These are phyloP conservation scores for Leptopterna dolabrata DNA, from an alignment of 2,888 invertebrate species.

Conservation along the genomic window DNA sequence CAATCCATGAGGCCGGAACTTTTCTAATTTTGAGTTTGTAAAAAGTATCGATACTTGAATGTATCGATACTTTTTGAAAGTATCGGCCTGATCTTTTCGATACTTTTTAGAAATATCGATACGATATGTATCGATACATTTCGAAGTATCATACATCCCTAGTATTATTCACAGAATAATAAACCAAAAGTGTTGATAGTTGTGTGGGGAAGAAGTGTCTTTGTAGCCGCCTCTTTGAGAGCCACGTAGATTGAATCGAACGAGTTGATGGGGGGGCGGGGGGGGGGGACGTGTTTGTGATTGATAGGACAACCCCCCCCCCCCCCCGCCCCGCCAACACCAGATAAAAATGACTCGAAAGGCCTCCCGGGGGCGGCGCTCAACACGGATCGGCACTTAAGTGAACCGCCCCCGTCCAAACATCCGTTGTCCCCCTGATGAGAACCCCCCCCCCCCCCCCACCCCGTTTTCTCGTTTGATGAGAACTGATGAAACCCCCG, in stretches of 20 bases:
- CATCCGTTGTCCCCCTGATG: not conserved
- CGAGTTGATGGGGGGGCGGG: not conserved
- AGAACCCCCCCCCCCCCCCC: not conserved
- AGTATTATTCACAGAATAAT: no score
- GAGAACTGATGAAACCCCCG: not conserved
- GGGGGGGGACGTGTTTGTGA: constrained; percentile 28
- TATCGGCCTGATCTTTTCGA: no score
- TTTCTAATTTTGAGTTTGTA: no score
- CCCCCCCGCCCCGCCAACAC: no score
- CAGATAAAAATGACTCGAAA: constrained; percentile 33
- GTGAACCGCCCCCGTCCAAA: not conserved
- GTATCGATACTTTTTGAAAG: no score
- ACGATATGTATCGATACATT: no score
- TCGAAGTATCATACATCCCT: no score
- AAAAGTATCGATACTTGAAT: no score
- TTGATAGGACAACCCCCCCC: constrained; percentile 29
- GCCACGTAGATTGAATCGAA: not conserved
- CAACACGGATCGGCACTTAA: constrained; percentile 31
- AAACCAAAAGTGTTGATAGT: not conserved
- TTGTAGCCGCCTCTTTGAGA: constrained; percentile 1
- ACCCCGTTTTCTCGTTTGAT: not conserved
- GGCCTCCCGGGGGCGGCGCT: constrained; percentile 5
- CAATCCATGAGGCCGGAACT: no score
- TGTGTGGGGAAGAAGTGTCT: not conserved
- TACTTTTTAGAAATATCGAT: no score